phyloP scores from a whole-genome alignment of 2,113 vertebrate species.

The Rhagologus leucostigma region DNA sequence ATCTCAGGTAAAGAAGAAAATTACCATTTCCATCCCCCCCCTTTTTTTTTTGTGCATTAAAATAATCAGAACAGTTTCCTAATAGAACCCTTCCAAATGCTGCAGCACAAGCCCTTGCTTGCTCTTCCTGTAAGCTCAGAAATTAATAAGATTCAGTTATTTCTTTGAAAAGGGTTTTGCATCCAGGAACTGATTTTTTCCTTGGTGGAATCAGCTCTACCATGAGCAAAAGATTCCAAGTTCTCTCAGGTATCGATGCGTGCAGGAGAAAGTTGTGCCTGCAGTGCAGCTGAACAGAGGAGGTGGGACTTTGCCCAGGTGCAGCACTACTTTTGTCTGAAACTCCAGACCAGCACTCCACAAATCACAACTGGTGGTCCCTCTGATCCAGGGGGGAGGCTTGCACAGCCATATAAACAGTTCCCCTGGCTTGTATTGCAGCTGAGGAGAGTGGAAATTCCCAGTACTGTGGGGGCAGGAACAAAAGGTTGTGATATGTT shows the following conservation, averaged over 20 bases:
- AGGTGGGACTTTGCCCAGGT: conserved; percentile 2
- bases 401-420: neutral
- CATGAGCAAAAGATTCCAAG: neutral
- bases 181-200: neutral
- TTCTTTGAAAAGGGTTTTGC: neutral
- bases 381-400: neutral
- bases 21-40: fast-evolving
- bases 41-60: neutral
- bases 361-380: neutral
- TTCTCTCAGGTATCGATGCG: neutral
- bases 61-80: neutral
- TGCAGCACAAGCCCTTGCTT: neutral
- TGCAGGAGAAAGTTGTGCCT: conserved; percentile 8
- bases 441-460: neutral
- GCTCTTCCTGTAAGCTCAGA: neutral
- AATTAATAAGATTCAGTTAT: neutral
- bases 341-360: neutral
- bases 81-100: neutral
- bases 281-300: neutral
- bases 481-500: neutral
- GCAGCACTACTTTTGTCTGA: neutral
- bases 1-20: conserved; percentile 75
- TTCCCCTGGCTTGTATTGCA: neutral
- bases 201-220: neutral
- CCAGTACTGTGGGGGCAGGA: neutral